Evolutionary conservation across 2,113 vertebrate genomes (phyloP), one percentile per base, ranked within the genome.

Genomic region (Dromiciops gliroides): DNA sequence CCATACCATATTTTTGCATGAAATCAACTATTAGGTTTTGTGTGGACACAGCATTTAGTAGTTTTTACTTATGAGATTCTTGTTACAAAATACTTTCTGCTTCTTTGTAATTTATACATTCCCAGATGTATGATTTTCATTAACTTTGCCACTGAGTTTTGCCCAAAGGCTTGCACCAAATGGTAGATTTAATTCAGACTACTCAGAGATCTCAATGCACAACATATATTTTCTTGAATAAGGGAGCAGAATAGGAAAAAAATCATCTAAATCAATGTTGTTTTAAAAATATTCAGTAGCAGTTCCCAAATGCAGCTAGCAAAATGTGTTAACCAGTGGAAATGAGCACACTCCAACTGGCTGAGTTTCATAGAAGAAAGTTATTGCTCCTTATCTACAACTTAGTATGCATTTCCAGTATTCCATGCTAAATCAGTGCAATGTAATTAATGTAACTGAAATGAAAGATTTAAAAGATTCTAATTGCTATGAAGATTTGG

Each of bases 161-260:
- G 12, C 75, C 8, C 12, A 51, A 50, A 5, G 14, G 48, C n/a
- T 89, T 91, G 23, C 67, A 44, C n/a, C 44, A n/a, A 83, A 44
- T 44, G 25, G 37, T 90, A 47, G 89, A 8, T 49, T 94, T 93
- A 48, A 49, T 31, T 95, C 28, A 48, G 50, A 93, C 37, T 92
- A 1, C 48, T 92, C 47, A 91, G 22, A 93, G 37, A 90, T 93
- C n/a, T 88, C 53, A 51, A 1, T 89, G 37, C 48, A 94, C 51
- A n/a, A 26, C 50, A 47, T 60, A 92, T 95, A 91, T 96, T 44
- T 94, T 89, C 44, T 94, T 67, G 28, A 96, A 51, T 28, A 52
- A 44, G 26, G 37, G 11, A 92, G 50, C 8, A 92, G 0, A 89
- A 48, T 9, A 89, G 48, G 92, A 96, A 22, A 91, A 48, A 93